These are phyloP conservation scores for Jordanella pulchra DNA, from an alignment of 2,797 vertebrate species.

Conservation along the genomic window DNA sequence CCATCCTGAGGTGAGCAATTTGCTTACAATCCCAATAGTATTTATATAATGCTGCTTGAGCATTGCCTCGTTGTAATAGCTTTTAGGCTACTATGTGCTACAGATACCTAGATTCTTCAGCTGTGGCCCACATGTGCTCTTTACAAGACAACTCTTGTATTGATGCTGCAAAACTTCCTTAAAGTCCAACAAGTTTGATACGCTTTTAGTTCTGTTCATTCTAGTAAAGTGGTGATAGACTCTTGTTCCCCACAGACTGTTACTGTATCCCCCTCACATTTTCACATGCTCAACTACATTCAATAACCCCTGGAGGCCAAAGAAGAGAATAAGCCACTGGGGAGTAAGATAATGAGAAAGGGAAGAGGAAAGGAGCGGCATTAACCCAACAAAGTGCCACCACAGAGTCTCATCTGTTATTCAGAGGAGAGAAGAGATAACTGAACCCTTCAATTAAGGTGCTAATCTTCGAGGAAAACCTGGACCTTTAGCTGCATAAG, in stretches of 20 bases:
- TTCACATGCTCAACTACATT: slow-evolving; percentile 59
- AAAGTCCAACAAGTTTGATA: too few species aligned
- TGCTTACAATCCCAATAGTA: too few species aligned
- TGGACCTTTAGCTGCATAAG: slow-evolving; percentile 47
- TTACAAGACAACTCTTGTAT: too few species aligned
- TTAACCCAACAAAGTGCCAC: slow-evolving; percentile 31
- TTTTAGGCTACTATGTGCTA: not conserved
- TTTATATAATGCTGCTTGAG: too few species aligned
- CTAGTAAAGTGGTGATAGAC: not conserved
- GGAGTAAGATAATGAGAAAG: slow-evolving; percentile 32
- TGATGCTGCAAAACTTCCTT: too few species aligned
- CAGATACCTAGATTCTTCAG: not conserved
- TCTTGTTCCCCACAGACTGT: slow-evolving; percentile 13
- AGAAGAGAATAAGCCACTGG: slow-evolving; percentile 37
- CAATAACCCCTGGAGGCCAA: slow-evolving; percentile 32
- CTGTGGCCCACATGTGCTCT: not conserved
- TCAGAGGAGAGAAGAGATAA: slow-evolving; percentile 25
- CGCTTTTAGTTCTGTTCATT: not conserved
- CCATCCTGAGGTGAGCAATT: not conserved
- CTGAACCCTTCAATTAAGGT: slow-evolving; percentile 49
- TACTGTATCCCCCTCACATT: slow-evolving; percentile 70
- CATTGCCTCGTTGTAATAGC: not conserved
- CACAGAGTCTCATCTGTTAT: slow-evolving; percentile 56
- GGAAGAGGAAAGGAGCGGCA: slow-evolving; percentile 37
- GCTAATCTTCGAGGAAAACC: slow-evolving; percentile 45